Evolutionary conservation across 2,888 invertebrate species (phyloP), one percentile per base, ranked within the genome.

Genomic region (Coronaproctus castanopsis): DNA sequence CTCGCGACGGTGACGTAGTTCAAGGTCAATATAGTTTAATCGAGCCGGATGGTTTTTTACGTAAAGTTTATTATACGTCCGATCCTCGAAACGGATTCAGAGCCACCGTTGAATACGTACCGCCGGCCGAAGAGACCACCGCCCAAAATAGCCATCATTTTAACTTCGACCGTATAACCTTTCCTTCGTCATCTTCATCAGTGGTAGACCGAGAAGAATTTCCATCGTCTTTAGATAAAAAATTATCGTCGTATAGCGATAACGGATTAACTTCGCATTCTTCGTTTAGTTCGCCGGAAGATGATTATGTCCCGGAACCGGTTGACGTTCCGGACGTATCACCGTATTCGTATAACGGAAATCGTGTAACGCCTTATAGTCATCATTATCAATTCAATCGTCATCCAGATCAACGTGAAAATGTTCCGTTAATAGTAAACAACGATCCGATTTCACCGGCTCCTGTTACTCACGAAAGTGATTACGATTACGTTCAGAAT

Each of bases 71-170:
- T 66, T 86, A 86, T 67, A 81, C 80, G 1, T 83, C 85, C 10
- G 85, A 85, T 70, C 78, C 81, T 57, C 76, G 77, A 66, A 81
- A 82, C 67, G 86, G 86, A 52, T 86, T 85, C 74, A 81, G 81
- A 74, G 85, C 74, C 10, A 71, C 70, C 50, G 62, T 63, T 3
- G 61, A 58, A 52, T 63, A 58, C 50, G 55, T 76, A 67, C 74
- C 76, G 65, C 77, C 75, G 65, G 73, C 73, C 24, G 60, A 36
- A 36, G n/a, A n/a, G n/a, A n/a, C n/a, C n/a, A 8, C 36, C 36
- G 5, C 36, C 14, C 5, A 36, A 5, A 36, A 36, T 14, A 5
- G 14, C 14, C 14, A 36, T 36, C 5, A 5, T 8, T 36, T 36
- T 14, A 14, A 36, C 36, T 14, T 8, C 36, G 36, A 36, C 14